These are phyloP conservation scores for Peromyscus aztecus DNA, from an alignment of 2,797 vertebrate species.

Conservation along the genomic window DNA sequence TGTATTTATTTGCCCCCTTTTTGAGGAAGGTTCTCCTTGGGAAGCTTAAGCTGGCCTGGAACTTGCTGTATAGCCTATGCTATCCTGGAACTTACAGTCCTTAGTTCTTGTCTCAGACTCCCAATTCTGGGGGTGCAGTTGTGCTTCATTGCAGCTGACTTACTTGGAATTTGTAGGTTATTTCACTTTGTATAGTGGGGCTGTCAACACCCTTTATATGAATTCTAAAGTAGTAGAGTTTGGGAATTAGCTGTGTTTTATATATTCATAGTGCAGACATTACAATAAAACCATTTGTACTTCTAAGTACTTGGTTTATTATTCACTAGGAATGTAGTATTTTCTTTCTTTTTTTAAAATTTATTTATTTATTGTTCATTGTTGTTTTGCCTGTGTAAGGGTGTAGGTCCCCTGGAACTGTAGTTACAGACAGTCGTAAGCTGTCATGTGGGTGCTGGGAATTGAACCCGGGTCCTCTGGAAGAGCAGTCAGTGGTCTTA, in stretches of 20 bases:
- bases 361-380: too few species aligned
- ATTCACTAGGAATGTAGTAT: slow-evolving; percentile 45
- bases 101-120: background rate
- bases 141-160: background rate
- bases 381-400: too few species aligned
- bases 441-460: too few species aligned
- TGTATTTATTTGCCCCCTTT: background rate
- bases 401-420: too few species aligned
- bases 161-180: background rate
- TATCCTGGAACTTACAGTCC: background rate
- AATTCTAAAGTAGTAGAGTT: slow-evolving; percentile 18
- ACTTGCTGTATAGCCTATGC: background rate
- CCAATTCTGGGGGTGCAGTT: background rate
- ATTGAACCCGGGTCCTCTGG: too few species aligned
- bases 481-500: too few species aligned
- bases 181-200: background rate
- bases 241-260: slow-evolving; percentile 36
- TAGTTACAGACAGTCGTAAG: too few species aligned
- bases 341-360: background rate
- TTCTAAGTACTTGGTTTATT: slow-evolving; percentile 33
- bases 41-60: background rate
- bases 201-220: background rate
- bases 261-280: background rate
- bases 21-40: background rate
- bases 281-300: slow-evolving; percentile 31